Conservation (phyloP, 64 coral and sea anemone species). For the Anthopleura sola region DNA sequence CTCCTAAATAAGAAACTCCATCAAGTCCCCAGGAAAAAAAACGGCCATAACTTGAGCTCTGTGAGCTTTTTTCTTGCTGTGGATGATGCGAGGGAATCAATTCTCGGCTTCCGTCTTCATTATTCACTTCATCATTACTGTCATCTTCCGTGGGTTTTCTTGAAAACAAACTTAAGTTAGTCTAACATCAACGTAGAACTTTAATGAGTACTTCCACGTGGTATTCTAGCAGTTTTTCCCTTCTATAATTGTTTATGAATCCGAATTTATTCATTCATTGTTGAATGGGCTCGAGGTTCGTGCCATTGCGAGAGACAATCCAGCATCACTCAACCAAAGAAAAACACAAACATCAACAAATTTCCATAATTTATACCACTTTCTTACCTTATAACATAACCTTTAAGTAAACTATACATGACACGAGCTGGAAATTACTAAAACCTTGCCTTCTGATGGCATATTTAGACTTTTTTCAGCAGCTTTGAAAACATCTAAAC, state of each 20-base stretch:
- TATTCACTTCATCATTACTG: conserved; percentile 7
- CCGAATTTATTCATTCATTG: background rate
- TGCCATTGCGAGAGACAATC: background rate
- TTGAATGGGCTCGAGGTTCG: background rate
- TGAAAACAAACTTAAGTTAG: background rate
- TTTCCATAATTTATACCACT: background rate
- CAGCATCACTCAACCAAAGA: conserved; percentile 5
- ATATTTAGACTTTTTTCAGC: background rate
- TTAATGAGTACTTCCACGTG: background rate
- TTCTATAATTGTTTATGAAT: background rate
- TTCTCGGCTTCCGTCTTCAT: background rate
- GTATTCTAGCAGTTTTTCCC: background rate
- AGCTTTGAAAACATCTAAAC: background rate
- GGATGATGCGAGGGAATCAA: background rate
- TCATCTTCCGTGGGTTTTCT: conserved; percentile 8
- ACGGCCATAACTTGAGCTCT: conserved; percentile 12
- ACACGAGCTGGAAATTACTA: background rate
- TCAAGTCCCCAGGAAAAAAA: conserved; percentile 17
- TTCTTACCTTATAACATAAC: conserved; percentile 13
- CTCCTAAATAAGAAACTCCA: conserved; percentile 17
- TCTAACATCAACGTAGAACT: background rate
- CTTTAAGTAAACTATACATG: conserved; percentile 17
- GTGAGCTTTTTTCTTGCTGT: background rate
- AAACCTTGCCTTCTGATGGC: background rate
- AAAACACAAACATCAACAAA: background rate